A percentile compares a stretch with the other conserved stretches of the same genome.
Conservation (phyloP, 2,797 vertebrate genomes). For the Catamblyrhynchus diadema region DNA sequence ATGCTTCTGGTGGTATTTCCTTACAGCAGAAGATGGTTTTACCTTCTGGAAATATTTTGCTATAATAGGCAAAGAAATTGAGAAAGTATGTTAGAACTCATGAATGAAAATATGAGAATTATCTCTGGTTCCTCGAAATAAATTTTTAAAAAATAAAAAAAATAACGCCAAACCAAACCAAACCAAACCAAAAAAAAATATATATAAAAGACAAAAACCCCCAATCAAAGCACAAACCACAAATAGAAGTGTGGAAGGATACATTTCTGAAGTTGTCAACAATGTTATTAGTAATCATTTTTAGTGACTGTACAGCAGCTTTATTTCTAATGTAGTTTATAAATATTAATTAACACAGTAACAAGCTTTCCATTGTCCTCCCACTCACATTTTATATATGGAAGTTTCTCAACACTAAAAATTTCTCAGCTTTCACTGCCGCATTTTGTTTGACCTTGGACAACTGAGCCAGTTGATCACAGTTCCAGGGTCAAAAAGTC, state of each 20-base stretch:
- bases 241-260: not conserved
- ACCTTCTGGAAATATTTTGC: not conserved
- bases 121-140: not conserved
- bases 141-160: rapidly evolving
- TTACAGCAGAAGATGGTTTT: not conserved
- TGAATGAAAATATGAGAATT: not conserved
- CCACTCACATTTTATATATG: not conserved
- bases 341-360: not conserved
- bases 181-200: not conserved
- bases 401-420: not conserved
- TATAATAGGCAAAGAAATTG: not conserved
- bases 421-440: constrained; percentile 12
- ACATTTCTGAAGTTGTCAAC: not conserved
- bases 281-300: not conserved
- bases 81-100: not conserved
- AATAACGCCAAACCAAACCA: not conserved
- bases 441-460: constrained; percentile 46
- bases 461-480: constrained; percentile 38
- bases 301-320: not conserved
- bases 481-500: constrained; percentile 44
- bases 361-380: not conserved
- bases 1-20: not conserved
- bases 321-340: not conserved
- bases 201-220: rapidly evolving
- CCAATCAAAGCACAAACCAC: not conserved